A percentile compares a stretch with the other conserved stretches of the same genome.
phyloP scores from a whole-genome alignment of 2,797 vertebrate genomes.

The Sciurus carolinensis region DNA sequence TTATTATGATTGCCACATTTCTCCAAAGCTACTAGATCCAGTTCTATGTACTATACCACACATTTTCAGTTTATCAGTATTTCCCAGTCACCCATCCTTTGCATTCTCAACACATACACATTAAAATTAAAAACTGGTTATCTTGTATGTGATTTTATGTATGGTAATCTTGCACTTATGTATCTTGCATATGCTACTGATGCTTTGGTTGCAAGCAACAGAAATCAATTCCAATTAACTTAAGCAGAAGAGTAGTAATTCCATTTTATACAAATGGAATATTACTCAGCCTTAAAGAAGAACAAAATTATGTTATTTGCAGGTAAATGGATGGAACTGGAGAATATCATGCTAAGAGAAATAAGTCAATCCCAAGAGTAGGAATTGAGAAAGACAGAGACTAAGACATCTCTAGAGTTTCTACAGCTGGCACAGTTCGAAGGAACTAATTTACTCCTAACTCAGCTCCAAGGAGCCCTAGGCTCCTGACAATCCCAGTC shows the following conservation, averaged over 20 bases:
- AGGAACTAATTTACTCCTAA: background rate
- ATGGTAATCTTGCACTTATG: too few species aligned
- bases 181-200: background rate
- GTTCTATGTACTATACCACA: background rate
- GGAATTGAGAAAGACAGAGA: background rate
- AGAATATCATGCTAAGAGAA: too few species aligned
- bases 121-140: constrained; percentile 58
- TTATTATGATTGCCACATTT: background rate
- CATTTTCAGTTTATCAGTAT: constrained; percentile 40
- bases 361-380: too few species aligned
- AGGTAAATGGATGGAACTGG: too few species aligned
- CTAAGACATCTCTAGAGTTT: background rate
- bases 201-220: constrained; percentile 43
- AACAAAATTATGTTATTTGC: too few species aligned
- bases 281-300: too few species aligned
- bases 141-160: background rate
- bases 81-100: background rate
- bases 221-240: constrained; percentile 25
- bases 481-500: background rate
- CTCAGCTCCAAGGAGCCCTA: background rate
- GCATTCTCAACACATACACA: background rate
- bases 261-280: too few species aligned
- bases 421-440: background rate
- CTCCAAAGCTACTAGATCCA: background rate
- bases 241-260: background rate